Percentiles rank a stretch among this genome's conserved stretches.
These are phyloP conservation scores for Ectemnius continuus DNA, from an alignment of 2,888 invertebrate species.

Conservation along the genomic window DNA sequence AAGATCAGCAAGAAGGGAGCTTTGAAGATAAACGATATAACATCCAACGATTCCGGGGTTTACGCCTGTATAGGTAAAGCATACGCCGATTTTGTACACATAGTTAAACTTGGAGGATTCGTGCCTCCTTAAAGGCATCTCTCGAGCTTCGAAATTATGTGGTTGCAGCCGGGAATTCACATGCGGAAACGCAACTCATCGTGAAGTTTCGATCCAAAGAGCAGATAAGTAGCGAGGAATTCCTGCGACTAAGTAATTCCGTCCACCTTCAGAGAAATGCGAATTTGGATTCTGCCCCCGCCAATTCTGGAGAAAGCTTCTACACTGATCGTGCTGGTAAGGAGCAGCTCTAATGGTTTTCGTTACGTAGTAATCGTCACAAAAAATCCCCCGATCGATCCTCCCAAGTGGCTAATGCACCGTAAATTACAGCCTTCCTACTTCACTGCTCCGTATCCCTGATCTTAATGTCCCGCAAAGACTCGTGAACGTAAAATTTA, in stretches of 20 bases:
- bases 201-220: slow-evolving; percentile 90
- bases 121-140: neutral
- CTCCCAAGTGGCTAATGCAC: neutral
- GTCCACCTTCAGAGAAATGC: slow-evolving; percentile 75
- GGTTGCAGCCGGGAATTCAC: slow-evolving; percentile 84
- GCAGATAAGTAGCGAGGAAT: slow-evolving; percentile 89
- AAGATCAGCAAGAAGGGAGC: slow-evolving; percentile 96
- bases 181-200: slow-evolving; percentile 88
- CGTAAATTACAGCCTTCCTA: neutral
- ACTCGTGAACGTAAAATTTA: neutral
- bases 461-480: slow-evolving; percentile 5
- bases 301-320: slow-evolving; percentile 78
- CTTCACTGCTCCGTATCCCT: slow-evolving; percentile 1
- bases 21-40: slow-evolving; percentile 89
- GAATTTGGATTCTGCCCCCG: slow-evolving; percentile 75
- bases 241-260: slow-evolving; percentile 77
- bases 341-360: slow-evolving; percentile 7
- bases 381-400: slow-evolving; percentile 3
- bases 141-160: slow-evolving; percentile 4
- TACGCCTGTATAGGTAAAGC: slow-evolving; percentile 88
- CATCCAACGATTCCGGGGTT: slow-evolving; percentile 89
- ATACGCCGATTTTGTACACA: slow-evolving; percentile 83
- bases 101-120: slow-evolving; percentile 37
- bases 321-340: slow-evolving; percentile 70
- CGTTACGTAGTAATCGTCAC: slow-evolving; percentile 1